Conservation (phyloP, 1,140 invertebrate species). For the Achroia grisella region DNA sequence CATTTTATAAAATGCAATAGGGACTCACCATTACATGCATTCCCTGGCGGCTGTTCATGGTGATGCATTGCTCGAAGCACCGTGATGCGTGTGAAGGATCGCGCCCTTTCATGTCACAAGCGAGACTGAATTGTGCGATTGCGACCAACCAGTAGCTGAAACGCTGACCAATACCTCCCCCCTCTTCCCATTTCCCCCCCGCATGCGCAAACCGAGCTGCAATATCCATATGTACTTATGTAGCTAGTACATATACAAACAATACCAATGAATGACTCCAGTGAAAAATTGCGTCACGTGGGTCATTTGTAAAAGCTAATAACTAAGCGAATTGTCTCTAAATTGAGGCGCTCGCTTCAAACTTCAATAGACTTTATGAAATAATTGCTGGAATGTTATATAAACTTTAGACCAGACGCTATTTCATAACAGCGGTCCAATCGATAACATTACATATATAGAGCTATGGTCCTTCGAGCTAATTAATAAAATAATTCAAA, state of each 20-base stretch:
- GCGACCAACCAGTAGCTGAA: constrained; percentile 48
- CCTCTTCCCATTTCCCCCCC: constrained; percentile 23
- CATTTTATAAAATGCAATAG: not conserved
- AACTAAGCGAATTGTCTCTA: no score
- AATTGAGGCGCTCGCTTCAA: no score
- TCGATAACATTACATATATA: no score
- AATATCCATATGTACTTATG: constrained; percentile 21
- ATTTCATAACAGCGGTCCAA: no score
- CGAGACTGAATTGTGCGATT: constrained; percentile 56
- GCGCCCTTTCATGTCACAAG: constrained; percentile 72
- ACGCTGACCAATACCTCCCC: constrained; percentile 45
- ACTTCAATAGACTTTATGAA: no score
- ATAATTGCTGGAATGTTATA: no score
- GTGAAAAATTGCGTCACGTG: no score
- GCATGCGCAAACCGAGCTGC: constrained; percentile 46
- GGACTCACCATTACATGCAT: constrained; percentile 67
- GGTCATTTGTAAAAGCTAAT: no score
- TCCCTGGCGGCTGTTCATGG: constrained; percentile 67
- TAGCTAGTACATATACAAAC: not conserved
- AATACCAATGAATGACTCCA: constrained; percentile 38
- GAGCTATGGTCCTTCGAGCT: no score
- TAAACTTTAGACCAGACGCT: no score
- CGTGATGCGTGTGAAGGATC: constrained; percentile 64
- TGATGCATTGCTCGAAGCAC: constrained; percentile 73
- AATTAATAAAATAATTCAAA: not conserved